Base-by-base conservation (phyloP, 2,797 vertebrate species). In the Cynodonichthys magdalenae region DNA sequence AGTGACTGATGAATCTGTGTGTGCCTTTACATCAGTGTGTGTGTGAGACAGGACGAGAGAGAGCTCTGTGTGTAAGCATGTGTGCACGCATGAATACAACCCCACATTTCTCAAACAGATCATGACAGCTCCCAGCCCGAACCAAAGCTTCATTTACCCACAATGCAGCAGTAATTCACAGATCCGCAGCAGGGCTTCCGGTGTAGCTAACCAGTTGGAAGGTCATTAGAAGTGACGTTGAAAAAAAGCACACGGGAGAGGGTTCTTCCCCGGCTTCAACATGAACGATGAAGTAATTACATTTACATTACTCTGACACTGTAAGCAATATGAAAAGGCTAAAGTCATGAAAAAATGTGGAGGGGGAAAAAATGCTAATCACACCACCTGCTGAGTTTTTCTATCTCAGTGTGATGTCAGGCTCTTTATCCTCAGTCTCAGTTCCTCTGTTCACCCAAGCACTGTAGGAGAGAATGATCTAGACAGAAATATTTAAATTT, bases 91-190 rank as follows among this genome's bases (percentile, higher is more conserved):
- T 87, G 88, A 86, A 67, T 68, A 82, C 82, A 72, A 76, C 77
- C 69, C 83, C 9, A 8, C 69, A 79, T 83, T 78, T 34, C 83
- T 83, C 83, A 88, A 90, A 90, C 75, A 80, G 69, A 83, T 91
- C 83, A 60, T 89, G 90, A 90, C 90, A 90, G 90, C 87, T 83
- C 87, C 81, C 89, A 89, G 87, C 82, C 63, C 41, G 89, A 90
- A 87, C 60, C 57, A 87, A 88, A 89, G 87, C 79, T 83, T 85
- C 70, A 89, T 91, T 89, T 92, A 84, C 86, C 84, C 89, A 87
- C 84, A 89, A 90, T 90, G 85, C 89, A 83, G 80, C 83, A 78
- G 83, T 87, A 81, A 90, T 83, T 86, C 63, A 20, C 64, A 75
- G 80, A 63, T 68, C 67, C 84, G 48, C 87, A 86, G 85, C 82